A percentile compares a stretch with the other conserved stretches of the same genome.
Conservation (phyloP, 2,797 vertebrate species). For the Chaetodon trifasciatus region DNA sequence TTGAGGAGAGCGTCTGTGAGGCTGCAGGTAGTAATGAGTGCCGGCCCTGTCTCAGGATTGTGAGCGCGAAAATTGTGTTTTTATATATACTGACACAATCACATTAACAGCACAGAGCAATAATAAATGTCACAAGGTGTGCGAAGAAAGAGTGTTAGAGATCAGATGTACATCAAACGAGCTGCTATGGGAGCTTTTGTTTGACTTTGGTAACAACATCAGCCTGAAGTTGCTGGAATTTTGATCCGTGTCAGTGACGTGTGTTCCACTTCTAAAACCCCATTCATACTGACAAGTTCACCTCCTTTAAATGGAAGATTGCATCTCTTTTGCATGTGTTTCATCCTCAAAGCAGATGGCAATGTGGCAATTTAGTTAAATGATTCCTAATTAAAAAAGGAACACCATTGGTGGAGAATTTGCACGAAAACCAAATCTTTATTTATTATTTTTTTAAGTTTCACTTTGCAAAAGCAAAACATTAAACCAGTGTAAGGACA, state of each 20-base stretch:
- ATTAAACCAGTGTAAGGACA: slow-evolving; percentile 56
- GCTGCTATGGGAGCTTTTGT: slow-evolving; percentile 7
- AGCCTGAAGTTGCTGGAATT: slow-evolving; percentile 18
- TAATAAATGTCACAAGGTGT: slow-evolving; percentile 23
- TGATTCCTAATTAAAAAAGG: slow-evolving; percentile 74
- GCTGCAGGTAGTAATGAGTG: slow-evolving; percentile 66
- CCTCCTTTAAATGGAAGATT: slow-evolving; percentile 64
- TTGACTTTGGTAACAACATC: slow-evolving; percentile 28
- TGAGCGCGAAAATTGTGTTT: slow-evolving; percentile 12
- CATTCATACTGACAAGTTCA: slow-evolving; percentile 53
- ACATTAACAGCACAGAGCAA: slow-evolving; percentile 21
- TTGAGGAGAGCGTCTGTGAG: slow-evolving; percentile 57
- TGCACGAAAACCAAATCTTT: slow-evolving; percentile 52
- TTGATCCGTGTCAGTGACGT: slow-evolving; percentile 22
- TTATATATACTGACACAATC: slow-evolving; percentile 12
- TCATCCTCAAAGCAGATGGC: slow-evolving; percentile 78
- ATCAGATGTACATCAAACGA: slow-evolving; percentile 24
- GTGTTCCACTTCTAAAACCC: slow-evolving; percentile 35
- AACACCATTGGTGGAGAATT: slow-evolving; percentile 60
- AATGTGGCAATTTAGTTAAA: slow-evolving; percentile 76
- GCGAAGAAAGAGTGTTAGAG: slow-evolving; percentile 18
- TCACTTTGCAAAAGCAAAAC: slow-evolving; percentile 52
- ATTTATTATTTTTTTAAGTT: background rate
- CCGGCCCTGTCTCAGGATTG: slow-evolving; percentile 18
- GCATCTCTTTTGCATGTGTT: slow-evolving; percentile 71